Conservation (phyloP, 2,797 vertebrate genomes). For the Enteromius paludinosus region DNA sequence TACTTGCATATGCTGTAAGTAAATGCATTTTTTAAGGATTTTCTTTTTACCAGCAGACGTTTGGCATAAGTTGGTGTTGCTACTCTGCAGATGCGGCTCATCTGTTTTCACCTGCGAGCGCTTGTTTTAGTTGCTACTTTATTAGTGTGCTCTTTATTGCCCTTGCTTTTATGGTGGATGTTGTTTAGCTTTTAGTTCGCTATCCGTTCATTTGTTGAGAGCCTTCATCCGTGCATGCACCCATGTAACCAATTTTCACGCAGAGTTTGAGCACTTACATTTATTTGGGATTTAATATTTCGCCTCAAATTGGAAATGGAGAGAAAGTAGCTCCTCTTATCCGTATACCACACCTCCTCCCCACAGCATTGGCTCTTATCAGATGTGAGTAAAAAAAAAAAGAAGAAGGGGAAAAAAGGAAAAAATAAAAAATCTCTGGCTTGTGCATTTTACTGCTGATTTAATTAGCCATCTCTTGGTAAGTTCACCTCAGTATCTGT, state of each 20-base stretch:
- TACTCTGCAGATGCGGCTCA: constrained; percentile 29
- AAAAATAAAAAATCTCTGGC: constrained; percentile 33
- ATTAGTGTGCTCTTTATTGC: constrained; percentile 45
- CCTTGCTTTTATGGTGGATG: constrained; percentile 49
- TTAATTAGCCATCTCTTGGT: constrained; percentile 87
- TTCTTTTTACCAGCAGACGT: background rate
- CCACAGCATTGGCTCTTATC: constrained; percentile 67
- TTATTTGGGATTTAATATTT: constrained; percentile 68
- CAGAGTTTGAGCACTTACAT: constrained; percentile 51
- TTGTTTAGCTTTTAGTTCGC: constrained; percentile 50
- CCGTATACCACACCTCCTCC: constrained; percentile 49
- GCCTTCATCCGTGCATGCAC: constrained; percentile 31
- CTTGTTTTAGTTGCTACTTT: constrained; percentile 50
- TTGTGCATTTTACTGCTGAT: constrained; percentile 82
- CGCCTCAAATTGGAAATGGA: constrained; percentile 62
- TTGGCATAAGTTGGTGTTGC: background rate
- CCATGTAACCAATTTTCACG: constrained; percentile 52
- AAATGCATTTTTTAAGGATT: background rate
- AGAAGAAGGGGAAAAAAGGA: constrained; percentile 43
- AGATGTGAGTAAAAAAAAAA: constrained; percentile 63
- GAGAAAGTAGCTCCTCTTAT: constrained; percentile 52
- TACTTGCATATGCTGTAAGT: background rate
- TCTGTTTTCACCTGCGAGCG: constrained; percentile 39
- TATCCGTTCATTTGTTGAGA: constrained; percentile 40
- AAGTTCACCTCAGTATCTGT: constrained; percentile 84